Conservation (phyloP, 2,113 vertebrate species). For the Pangasianodon gigas region DNA sequence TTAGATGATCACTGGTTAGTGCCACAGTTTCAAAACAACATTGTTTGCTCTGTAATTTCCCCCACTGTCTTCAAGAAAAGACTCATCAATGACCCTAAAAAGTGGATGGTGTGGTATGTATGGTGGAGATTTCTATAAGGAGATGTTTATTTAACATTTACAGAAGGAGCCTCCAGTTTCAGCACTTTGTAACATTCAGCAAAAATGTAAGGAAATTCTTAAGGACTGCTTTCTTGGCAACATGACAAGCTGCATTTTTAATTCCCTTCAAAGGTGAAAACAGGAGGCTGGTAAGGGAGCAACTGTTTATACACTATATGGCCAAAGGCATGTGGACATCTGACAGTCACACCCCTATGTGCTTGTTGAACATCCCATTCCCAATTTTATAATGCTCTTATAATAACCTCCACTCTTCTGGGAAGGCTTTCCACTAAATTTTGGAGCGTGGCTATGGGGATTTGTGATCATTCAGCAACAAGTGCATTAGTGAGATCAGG, state of each 20-base stretch:
- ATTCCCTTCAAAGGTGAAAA: background rate
- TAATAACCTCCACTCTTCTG: background rate
- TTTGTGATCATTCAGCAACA: background rate
- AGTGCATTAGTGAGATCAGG: background rate
- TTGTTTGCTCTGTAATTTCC: background rate
- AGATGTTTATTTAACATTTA: background rate
- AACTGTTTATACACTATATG: background rate
- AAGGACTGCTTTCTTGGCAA: background rate
- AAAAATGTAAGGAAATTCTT: background rate
- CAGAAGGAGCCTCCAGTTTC: background rate
- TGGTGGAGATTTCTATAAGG: background rate
- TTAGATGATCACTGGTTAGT: background rate
- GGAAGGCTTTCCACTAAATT: background rate
- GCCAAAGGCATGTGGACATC: background rate
- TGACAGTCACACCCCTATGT: too few species aligned
- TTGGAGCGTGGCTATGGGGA: background rate
- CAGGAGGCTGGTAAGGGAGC: background rate
- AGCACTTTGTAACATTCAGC: background rate
- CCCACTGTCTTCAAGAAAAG: background rate
- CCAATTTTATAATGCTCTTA: background rate
- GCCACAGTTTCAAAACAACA: background rate
- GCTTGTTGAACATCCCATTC: background rate
- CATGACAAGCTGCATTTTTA: background rate
- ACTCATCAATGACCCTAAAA: background rate
- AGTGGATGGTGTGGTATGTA: background rate